Evolutionary conservation across 2,113 vertebrate species (phyloP).

Genomic region (Cathartes aura): DNA sequence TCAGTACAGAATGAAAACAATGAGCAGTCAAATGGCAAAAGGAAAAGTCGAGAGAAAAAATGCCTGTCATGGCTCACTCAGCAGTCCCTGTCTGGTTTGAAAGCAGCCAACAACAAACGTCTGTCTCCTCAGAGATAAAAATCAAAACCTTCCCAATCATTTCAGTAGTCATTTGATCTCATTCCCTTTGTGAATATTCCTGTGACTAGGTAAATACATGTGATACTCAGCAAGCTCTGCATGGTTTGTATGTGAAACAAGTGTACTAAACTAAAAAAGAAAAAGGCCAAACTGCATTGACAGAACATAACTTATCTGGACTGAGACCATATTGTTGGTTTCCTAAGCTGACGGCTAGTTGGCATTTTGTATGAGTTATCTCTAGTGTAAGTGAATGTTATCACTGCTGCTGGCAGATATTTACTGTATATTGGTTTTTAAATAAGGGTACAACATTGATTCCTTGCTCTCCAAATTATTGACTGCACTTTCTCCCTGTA

Average conservation of each 20-base stretch:
- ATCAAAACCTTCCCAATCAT: background rate
- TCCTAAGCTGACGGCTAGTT: background rate
- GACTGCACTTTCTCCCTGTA: background rate
- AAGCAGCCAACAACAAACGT: background rate
- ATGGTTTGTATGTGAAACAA: background rate
- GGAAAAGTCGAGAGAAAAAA: background rate
- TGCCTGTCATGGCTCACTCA: background rate
- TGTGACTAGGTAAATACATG: background rate
- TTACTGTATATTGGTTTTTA: slow-evolving; percentile 71
- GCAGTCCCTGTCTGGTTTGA: background rate
- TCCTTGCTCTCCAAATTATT: slow-evolving; percentile 21
- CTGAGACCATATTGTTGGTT: background rate
- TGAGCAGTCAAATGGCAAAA: background rate
- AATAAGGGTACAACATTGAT: slow-evolving; percentile 66
- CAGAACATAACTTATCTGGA: background rate
- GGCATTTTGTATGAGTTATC: slow-evolving; percentile 22
- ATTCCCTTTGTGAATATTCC: background rate
- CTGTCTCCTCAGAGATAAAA: background rate
- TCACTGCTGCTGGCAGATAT: background rate
- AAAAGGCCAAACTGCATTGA: background rate
- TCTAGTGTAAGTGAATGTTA: background rate
- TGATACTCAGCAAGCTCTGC: background rate
- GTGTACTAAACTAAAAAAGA: background rate
- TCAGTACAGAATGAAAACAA: background rate
- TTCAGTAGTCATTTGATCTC: background rate